Conservation (phyloP, 2,888 invertebrate genomes). For the Elysia crispata region DNA sequence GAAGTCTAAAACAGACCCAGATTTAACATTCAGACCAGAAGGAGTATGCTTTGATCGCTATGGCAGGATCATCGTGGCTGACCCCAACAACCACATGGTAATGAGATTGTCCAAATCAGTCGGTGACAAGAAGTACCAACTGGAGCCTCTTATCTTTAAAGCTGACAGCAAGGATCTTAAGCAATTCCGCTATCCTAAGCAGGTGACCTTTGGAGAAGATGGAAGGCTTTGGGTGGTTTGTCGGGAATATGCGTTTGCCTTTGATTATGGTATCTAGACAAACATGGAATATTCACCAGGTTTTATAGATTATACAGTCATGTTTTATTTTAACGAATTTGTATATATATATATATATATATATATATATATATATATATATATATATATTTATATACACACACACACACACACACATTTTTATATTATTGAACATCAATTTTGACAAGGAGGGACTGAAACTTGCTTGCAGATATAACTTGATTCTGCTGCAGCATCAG, state of each 20-base stretch:
- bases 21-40: background rate
- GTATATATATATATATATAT: too few species aligned
- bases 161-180: background rate
- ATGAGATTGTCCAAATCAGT: background rate
- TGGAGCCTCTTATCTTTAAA: background rate
- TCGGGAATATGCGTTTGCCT: background rate
- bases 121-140: background rate
- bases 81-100: background rate
- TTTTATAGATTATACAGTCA: too few species aligned
- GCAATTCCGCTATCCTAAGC: background rate
- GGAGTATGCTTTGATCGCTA: conserved; percentile 1
- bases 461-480: too few species aligned
- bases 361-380: too few species aligned
- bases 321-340: too few species aligned
- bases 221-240: background rate
- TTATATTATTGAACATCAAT: too few species aligned
- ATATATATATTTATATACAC: too few species aligned
- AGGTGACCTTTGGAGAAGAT: background rate
- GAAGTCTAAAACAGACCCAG: too few species aligned
- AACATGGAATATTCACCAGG: background rate
- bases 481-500: too few species aligned
- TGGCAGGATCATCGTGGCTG: conserved; percentile 3
- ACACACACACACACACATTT: too few species aligned
- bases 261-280: background rate
- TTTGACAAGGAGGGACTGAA: too few species aligned